These are phyloP conservation scores for Isurus oxyrinchus DNA, from an alignment of 2,113 vertebrate genomes.

Conservation along the genomic window DNA sequence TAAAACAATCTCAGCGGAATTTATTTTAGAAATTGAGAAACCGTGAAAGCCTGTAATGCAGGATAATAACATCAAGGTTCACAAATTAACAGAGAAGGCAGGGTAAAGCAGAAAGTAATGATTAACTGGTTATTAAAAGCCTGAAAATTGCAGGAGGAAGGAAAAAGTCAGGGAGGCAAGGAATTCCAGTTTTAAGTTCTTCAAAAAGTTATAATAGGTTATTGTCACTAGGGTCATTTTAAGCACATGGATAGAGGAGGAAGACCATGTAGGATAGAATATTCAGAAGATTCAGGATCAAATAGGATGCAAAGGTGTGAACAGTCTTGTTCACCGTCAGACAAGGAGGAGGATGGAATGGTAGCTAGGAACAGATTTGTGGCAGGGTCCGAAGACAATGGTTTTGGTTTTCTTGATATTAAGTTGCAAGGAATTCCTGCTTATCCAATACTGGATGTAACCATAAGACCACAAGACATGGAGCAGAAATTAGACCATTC, in stretches of 20 bases:
- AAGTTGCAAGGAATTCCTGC: not conserved
- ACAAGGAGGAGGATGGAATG: not conserved
- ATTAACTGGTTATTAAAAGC: not conserved
- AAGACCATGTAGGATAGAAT: not conserved
- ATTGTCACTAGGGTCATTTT: not conserved
- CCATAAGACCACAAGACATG: no score
- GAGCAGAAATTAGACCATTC: no score
- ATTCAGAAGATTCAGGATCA: not conserved
- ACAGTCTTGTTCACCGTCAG: not conserved
- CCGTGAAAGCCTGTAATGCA: not conserved
- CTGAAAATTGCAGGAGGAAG: not conserved
- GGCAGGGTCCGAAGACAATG: not conserved
- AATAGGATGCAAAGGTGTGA: not conserved
- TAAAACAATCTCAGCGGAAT: not conserved
- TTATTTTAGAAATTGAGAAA: not conserved
- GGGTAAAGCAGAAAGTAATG: not conserved
- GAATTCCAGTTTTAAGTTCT: no score
- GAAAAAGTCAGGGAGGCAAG: no score
- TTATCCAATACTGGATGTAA: not conserved
- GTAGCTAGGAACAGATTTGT: not conserved
- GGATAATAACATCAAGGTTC: not conserved
- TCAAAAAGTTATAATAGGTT: not conserved
- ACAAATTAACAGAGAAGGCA: not conserved
- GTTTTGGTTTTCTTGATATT: not conserved
- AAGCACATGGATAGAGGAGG: not conserved